Conservation (phyloP, 2,113 vertebrate species). For the Gnathonemus longibarbis region DNA sequence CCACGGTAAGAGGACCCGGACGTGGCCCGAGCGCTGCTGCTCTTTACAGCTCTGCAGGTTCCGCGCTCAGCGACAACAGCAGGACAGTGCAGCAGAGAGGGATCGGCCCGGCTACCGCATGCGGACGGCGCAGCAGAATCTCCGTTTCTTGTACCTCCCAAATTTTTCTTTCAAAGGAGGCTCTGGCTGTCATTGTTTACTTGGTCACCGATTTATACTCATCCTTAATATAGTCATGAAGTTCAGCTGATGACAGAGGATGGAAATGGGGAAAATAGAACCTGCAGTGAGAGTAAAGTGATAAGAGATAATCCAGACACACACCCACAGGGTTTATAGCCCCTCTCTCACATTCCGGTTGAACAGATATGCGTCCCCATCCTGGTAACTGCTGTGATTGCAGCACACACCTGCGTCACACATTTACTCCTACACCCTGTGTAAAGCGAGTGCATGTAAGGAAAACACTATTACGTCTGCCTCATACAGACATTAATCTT, state of each 20-base stretch:
- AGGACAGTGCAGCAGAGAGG: neutral
- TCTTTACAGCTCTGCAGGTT: slow-evolving; percentile 36
- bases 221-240: neutral
- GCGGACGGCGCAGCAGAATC: slow-evolving; percentile 21
- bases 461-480: neutral
- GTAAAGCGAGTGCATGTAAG: neutral
- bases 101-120: slow-evolving; percentile 13
- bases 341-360: neutral
- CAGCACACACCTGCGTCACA: neutral
- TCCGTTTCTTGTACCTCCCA: neutral
- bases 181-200: neutral
- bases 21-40: neutral
- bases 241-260: neutral
- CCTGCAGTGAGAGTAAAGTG: neutral
- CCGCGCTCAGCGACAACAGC: slow-evolving; percentile 33
- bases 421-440: neutral
- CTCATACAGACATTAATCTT: slow-evolving; percentile 4
- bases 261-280: neutral
- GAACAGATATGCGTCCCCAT: neutral
- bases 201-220: neutral
- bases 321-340: neutral
- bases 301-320: neutral
- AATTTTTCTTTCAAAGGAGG: neutral
- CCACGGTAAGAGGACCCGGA: neutral
- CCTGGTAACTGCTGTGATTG: neutral